These are phyloP conservation scores for Boloria selene DNA, from an alignment of 2,888 invertebrate species.

Conservation along the genomic window DNA sequence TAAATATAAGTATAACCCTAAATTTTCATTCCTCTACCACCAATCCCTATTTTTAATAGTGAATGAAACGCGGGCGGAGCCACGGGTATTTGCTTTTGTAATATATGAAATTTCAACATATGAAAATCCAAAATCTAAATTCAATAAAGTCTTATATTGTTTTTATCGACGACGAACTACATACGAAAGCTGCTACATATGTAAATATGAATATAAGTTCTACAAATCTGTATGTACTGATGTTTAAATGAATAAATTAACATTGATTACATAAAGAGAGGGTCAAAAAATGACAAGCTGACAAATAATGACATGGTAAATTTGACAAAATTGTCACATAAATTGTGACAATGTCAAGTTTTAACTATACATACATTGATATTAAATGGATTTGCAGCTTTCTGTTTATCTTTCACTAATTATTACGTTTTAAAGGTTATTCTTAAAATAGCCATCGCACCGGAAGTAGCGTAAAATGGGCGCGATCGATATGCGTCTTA, in stretches of 20 bases:
- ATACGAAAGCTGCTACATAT: too few relatives aligned
- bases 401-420: slow-evolving; percentile 8
- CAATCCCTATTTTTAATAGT: too few relatives aligned
- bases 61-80: too few relatives aligned
- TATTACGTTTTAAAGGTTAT: slow-evolving; percentile 36
- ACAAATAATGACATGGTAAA: slow-evolving; percentile 40
- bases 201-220: too few relatives aligned
- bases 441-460: slow-evolving; percentile 46
- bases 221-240: too few relatives aligned
- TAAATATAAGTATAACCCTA: too few relatives aligned
- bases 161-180: too few relatives aligned
- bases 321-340: slow-evolving; percentile 48
- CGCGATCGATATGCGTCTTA: slow-evolving; percentile 46
- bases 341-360: slow-evolving; percentile 47
- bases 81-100: too few relatives aligned
- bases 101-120: too few relatives aligned
- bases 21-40: too few relatives aligned
- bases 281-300: slow-evolving; percentile 37
- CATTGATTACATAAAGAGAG: not conserved
- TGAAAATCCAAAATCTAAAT: too few relatives aligned
- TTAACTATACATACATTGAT: slow-evolving; percentile 2
- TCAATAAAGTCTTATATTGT: too few relatives aligned
- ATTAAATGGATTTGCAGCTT: slow-evolving; percentile 13
- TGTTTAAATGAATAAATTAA: slow-evolving; percentile 5
- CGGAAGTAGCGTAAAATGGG: slow-evolving; percentile 46